Conservation (phyloP, 2,113 vertebrate species). For the Cygnus buccinator region DNA sequence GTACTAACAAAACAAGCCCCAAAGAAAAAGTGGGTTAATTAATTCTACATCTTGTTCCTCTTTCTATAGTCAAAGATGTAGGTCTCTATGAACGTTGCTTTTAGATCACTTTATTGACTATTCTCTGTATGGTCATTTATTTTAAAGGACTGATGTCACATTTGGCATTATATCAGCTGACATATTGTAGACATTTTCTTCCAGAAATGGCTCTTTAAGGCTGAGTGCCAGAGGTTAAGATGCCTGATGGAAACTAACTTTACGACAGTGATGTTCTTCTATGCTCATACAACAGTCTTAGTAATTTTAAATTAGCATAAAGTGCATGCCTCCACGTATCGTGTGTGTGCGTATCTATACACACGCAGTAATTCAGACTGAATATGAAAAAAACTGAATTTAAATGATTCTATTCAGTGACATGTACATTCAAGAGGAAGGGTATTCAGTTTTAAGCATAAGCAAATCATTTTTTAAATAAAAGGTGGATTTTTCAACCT, state of each 20-base stretch:
- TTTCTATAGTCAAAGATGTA: slow-evolving; percentile 71
- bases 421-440: not conserved
- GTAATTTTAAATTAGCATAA: slow-evolving; percentile 32
- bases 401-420: not conserved
- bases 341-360: no score
- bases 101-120: slow-evolving; percentile 89
- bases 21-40: slow-evolving; percentile 72
- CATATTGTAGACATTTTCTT: slow-evolving; percentile 83
- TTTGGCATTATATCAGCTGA: slow-evolving; percentile 81
- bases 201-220: slow-evolving; percentile 78
- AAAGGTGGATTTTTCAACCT: not conserved
- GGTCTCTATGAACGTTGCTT: slow-evolving; percentile 77
- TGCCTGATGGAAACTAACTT: slow-evolving; percentile 72
- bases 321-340: not conserved
- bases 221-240: slow-evolving; percentile 85
- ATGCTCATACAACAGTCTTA: not conserved
- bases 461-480: slow-evolving; percentile 24
- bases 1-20: slow-evolving; percentile 29
- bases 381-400: not conserved
- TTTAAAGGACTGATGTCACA: slow-evolving; percentile 82
- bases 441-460: not conserved
- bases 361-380: not conserved
- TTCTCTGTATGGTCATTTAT: slow-evolving; percentile 84
- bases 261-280: slow-evolving; percentile 38
- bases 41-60: slow-evolving; percentile 69